These are phyloP conservation scores for Bradypodion ventrale DNA, from an alignment of 2,797 vertebrate genomes.

Conservation along the genomic window DNA sequence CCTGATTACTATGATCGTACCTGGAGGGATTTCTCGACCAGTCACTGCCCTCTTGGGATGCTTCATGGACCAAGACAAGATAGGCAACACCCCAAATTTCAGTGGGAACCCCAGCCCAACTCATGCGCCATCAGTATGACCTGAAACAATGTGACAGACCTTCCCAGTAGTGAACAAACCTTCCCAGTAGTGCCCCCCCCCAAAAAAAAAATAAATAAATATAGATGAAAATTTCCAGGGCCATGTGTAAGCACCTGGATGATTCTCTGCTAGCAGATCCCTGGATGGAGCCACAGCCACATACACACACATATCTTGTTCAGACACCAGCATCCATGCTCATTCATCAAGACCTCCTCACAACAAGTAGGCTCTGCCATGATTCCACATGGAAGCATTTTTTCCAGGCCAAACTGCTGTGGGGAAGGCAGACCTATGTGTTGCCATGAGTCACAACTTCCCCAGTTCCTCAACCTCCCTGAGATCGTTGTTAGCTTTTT, in stretches of 20 bases:
- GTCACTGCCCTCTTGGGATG: no score
- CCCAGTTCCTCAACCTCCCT: not conserved
- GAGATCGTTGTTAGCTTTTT: not conserved
- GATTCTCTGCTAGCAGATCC: not conserved
- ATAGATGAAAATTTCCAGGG: not conserved
- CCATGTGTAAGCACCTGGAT: not conserved
- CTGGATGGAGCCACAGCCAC: not conserved
- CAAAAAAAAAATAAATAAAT: no score
- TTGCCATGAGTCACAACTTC: not conserved
- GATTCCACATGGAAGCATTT: not conserved
- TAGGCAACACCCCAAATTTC: no score
- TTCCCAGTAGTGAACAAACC: no score
- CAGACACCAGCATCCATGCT: not conserved
- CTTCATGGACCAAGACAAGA: no score
- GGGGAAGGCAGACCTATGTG: not conserved
- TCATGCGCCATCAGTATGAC: no score
- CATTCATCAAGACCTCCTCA: not conserved
- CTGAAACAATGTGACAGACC: no score
- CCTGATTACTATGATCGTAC: no score
- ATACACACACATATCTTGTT: no score
- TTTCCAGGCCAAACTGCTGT: not conserved
- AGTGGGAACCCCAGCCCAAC: no score
- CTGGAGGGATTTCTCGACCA: no score
- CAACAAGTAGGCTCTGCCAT: not conserved
- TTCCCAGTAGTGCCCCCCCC: no score